phyloP scores from a whole-genome alignment of 2,113 vertebrate species.

The Tautogolabrus adspersus region DNA sequence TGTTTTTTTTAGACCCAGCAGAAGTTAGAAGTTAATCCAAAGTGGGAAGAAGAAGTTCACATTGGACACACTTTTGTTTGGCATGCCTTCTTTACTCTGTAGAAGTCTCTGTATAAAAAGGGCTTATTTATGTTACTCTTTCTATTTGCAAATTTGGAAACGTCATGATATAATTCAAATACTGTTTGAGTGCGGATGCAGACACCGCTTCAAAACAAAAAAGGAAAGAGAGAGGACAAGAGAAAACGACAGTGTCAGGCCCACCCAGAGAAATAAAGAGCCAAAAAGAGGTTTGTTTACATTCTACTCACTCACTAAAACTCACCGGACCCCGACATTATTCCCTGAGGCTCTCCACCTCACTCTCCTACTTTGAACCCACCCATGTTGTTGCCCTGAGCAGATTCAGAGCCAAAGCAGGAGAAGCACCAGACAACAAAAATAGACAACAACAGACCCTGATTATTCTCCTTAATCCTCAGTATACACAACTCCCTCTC shows the following conservation, averaged over 20 bases:
- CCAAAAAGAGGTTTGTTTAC: slow-evolving; percentile 63
- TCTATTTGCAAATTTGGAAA: too few species aligned
- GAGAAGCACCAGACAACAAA: slow-evolving; percentile 31
- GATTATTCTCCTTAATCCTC: slow-evolving; percentile 27
- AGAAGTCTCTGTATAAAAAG: too few species aligned
- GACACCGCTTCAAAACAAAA: neutral
- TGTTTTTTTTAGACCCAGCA: too few species aligned
- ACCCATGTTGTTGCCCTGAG: slow-evolving; percentile 2
- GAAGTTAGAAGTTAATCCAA: too few species aligned
- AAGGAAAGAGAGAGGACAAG: neutral
- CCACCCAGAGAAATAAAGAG: slow-evolving; percentile 37
- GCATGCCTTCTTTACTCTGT: too few species aligned
- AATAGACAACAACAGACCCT: slow-evolving; percentile 10
- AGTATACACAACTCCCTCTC: neutral
- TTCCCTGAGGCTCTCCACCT: slow-evolving; percentile 41
- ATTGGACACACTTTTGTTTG: too few species aligned
- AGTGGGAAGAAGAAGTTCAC: too few species aligned
- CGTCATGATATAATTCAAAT: too few species aligned
- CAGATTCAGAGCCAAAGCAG: slow-evolving; percentile 18
- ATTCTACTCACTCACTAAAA: slow-evolving; percentile 64
- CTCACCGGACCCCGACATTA: slow-evolving; percentile 42
- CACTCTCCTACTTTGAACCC: slow-evolving; percentile 20
- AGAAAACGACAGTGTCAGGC: slow-evolving; percentile 28
- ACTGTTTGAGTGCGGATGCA: too few species aligned
- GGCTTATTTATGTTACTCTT: too few species aligned